phyloP scores from a whole-genome alignment of 2,797 vertebrate genomes.

The Gallinago nigripennis region DNA sequence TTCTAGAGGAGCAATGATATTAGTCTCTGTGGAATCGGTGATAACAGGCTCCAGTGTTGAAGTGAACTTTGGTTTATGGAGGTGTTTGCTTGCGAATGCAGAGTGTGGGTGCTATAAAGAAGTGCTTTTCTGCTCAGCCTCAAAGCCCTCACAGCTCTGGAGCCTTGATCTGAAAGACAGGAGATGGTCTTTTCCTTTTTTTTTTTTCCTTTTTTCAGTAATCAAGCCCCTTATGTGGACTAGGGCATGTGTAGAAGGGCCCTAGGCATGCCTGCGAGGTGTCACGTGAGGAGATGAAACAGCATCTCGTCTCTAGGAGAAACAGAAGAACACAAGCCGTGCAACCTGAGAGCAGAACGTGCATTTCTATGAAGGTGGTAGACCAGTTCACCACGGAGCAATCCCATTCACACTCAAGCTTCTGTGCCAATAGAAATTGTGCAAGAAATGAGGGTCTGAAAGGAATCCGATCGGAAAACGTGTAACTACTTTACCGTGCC shows the following conservation, averaged over 20 bases:
- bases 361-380: neutral
- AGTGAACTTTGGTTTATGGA: neutral
- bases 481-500: neutral
- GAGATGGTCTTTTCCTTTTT: no score
- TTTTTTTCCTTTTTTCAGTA: neutral
- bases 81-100: neutral
- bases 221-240: neutral
- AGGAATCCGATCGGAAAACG: neutral
- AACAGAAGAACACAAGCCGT: neutral
- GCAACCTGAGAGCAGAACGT: neutral
- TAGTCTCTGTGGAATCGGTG: neutral
- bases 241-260: neutral
- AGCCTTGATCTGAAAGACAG: neutral
- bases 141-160: neutral
- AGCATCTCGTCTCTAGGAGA: neutral
- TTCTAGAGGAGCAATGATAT: neutral
- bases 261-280: neutral
- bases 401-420: neutral
- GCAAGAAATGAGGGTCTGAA: neutral
- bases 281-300: neutral
- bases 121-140: neutral
- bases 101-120: neutral
- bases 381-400: neutral
- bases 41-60: neutral
- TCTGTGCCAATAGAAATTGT: neutral